Conservation (phyloP, 1,140 invertebrate genomes). For the Harpegnathos saltator region DNA sequence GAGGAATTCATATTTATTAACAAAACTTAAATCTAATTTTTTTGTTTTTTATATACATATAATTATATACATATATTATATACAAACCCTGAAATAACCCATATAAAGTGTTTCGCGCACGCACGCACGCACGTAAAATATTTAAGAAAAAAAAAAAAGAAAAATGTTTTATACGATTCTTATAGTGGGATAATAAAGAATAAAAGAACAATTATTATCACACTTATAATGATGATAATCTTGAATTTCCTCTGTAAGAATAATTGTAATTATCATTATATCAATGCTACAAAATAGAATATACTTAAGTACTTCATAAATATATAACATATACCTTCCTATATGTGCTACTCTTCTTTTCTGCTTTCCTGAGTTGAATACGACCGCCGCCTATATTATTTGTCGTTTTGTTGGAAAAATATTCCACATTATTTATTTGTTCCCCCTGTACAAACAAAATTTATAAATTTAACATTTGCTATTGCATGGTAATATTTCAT, state of each 20-base stretch:
- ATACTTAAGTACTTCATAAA: neutral
- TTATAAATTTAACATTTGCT: slow-evolving; percentile 38
- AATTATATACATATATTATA: no score
- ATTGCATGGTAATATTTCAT: slow-evolving; percentile 9
- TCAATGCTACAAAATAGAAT: slow-evolving; percentile 44
- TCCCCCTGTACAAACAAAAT: slow-evolving; percentile 87
- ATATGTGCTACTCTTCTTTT: slow-evolving; percentile 89
- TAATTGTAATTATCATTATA: slow-evolving; percentile 55
- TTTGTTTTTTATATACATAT: slow-evolving; percentile 59
- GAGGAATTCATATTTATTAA: slow-evolving; percentile 72
- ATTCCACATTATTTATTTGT: slow-evolving; percentile 90
- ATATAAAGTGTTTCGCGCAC: neutral
- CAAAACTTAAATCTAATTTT: slow-evolving; percentile 20
- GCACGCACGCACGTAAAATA: no score
- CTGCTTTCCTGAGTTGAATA: slow-evolving; percentile 89
- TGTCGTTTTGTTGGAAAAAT: slow-evolving; percentile 89
- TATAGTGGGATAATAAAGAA: slow-evolving; percentile 66
- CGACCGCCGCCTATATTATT: slow-evolving; percentile 89
- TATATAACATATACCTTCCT: slow-evolving; percentile 87
- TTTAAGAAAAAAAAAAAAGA: no score
- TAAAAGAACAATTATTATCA: slow-evolving; percentile 78
- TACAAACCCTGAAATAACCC: neutral
- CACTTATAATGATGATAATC: slow-evolving; percentile 72
- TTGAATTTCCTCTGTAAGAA: slow-evolving; percentile 84
- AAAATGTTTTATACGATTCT: slow-evolving; percentile 43